Evolutionary conservation across 2,888 invertebrate genomes (phyloP), one percentile per base, ranked within the genome.

Genomic region (Noctua comes): DNA sequence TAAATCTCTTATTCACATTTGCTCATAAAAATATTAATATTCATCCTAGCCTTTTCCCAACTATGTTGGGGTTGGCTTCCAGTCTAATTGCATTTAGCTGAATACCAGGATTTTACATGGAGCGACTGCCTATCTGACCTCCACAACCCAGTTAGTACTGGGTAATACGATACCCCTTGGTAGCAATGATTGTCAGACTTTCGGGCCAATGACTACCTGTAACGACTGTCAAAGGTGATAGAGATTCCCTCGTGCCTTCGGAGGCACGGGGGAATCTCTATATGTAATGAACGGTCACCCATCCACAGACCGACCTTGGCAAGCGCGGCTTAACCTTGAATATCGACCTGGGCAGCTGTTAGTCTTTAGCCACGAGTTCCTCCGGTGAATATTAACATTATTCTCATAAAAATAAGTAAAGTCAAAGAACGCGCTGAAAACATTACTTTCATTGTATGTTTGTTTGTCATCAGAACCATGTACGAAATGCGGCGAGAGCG

Each of bases 401-500:
- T 59, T 31, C 1, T 59, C 16, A 16, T 27, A 16, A 7, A 27
- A 27, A 27, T 27, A 27, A 59, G 7, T 59, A 59, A 57, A 10
- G 54, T 51, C 24, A 24, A 59, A 59, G 59, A 21, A 64, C 62
- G 31, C 62, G 21, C 21, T n/a, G n/a, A n/a, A 8, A 43, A 66
- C n/a, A 16, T 43, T 16, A 66, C 43, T n/a, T n/a, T 16, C 24
- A n/a, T 43, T 66, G 6, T 72, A 18, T 75, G 40, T 68, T 73
- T 82, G 1, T 82, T 84, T 88, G 72, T 76, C 81, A 84, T 7
- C 91, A 97, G 97, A 94, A 88, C 95, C 96, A 1, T 97, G 97
- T 91, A 93, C 94, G 90, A 94, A 96, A 81, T 97, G 97, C 77
- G 96, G 96, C 0, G 96, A 97, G 86, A 94, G 93, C 62, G 96